Evolutionary conservation across 2,888 invertebrate genomes (phyloP).

Genomic region (Cephonodes hylas): DNA sequence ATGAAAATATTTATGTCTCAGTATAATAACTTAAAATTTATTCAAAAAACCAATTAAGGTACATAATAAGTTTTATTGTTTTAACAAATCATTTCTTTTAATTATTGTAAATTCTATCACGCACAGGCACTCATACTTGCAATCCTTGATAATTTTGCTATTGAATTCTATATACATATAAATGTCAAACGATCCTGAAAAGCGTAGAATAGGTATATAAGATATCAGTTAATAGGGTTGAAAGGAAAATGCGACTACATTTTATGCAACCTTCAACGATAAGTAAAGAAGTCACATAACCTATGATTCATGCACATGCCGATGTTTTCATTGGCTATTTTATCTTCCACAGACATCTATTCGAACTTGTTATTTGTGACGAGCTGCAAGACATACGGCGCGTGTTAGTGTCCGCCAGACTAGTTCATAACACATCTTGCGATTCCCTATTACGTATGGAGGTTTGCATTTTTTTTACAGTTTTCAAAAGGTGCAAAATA

Average conservation of each 20-base stretch:
- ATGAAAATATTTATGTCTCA: no score
- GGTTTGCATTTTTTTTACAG: slow-evolving; percentile 31
- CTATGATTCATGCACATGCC: neutral
- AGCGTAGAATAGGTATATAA: neutral
- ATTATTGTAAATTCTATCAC: no score
- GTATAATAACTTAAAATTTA: no score
- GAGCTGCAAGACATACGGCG: slow-evolving; percentile 19
- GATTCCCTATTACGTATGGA: slow-evolving; percentile 33
- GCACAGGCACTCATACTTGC: no score
- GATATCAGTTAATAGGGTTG: neutral
- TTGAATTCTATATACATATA: no score
- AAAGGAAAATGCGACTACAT: neutral
- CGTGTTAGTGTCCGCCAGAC: slow-evolving; percentile 27
- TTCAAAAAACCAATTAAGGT: no score
- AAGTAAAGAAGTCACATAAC: neutral
- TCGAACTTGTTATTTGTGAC: neutral
- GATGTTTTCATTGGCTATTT: neutral
- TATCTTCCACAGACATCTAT: neutral
- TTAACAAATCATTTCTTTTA: no score
- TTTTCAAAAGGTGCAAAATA: slow-evolving; percentile 26
- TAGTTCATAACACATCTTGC: slow-evolving; percentile 53
- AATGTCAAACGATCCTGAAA: neutral
- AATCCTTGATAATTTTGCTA: no score
- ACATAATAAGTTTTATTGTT: no score
- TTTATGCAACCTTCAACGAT: neutral